Base-by-base conservation (phyloP, 2,888 invertebrate species). In the Caenorhabditis afra region DNA sequence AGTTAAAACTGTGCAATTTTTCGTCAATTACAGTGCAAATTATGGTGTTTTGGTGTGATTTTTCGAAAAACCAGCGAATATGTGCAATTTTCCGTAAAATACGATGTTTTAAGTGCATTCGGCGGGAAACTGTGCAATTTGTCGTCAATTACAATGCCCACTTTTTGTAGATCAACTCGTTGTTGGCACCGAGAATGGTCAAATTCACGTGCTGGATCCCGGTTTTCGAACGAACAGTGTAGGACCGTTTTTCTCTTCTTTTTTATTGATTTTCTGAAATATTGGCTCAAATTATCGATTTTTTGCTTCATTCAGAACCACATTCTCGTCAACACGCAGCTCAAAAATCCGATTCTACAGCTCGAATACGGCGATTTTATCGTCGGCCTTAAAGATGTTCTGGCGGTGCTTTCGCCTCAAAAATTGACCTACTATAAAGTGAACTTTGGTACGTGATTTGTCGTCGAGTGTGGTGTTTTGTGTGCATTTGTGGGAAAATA, bases 161-260 rank as follows among this genome's bases (percentile, higher is more conserved):
- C 5, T 37, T 44, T 37, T 47, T 44, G 8, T 49, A 83, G 83
- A 80, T 3, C 81, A 81, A 64, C 29, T 83, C 1, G 52, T 83
- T 1, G 61, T 81, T 41, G 83, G 83, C 11, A 74, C 73, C 0
- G 83, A 83, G 67, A 67, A 81, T 44, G 83, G 83, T 11, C 59
- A 68, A n/a, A 52, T 83, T n/a, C 49, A 64, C 14, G 57, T 83
- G 12, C n/a, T 81, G 22, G 83, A 83, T 67, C 80, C 81, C 0
- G 75, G 71, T 16, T 44, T n/a, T 8, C 37, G 55, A 20, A 57
- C 71, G 4, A 29, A 65, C 12, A 44, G 22, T 18, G 78, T 70
- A 37, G n/a, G n/a, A n/a, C n/a, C n/a, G n/a, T n/a, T n/a, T n/a
- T n/a, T n/a, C n/a, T n/a, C n/a, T n/a, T n/a, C n/a, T n/a, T n/a